Base-by-base conservation (phyloP, 2,888 invertebrate species). In the Pandemis corylana region DNA sequence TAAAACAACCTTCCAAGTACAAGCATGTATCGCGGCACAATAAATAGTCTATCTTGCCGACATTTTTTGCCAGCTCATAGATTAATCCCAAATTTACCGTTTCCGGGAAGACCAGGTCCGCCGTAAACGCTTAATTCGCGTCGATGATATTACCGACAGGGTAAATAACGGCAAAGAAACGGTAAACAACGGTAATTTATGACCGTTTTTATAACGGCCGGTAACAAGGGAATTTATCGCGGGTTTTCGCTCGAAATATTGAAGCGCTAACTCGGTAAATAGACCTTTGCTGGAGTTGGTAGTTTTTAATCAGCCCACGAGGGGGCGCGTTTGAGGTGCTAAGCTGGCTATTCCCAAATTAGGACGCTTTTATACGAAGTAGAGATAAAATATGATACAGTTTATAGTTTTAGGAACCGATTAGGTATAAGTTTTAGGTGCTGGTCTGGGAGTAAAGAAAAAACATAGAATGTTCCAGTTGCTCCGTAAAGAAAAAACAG, bases 161-260 rank as follows among this genome's bases (percentile, higher is more conserved):
- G 41, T 42, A 59, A 36, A 36, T 36, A 36, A 36, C 68, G 41
- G 74, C 69, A 73, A 51, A 72, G 61, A 68, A 68, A 36, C 64
- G 68, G 73, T 68, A 74, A 69, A 74, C 74, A 74, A 66, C 64
- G 65, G 65, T 74, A 69, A 74, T 74, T 74, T 74, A 74, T 63
- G 64, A 73, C 69, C 69, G 65, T 74, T 74, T 74, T 74, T 69
- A 74, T 66, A 74, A 69, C 72, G 68, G 44, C 51, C 28, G 28
- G 28, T 36, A 44, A 74, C 59, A 20, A 36, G 61, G 28, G 65
- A 69, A 74, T 69, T 69, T 74, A 73, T 74, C 15, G 74, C 59
- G 49, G 61, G 51, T 74, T 74, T 74, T 74, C 65, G 65, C 74
- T 36, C 28, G 44, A 65, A 74, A 74, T 69, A 65, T 69, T 65